A percentile compares a stretch with the other conserved stretches of the same genome.
Evolutionary conservation across 2,113 vertebrate genomes (phyloP).

Genomic region (Pachyramphus minor): DNA sequence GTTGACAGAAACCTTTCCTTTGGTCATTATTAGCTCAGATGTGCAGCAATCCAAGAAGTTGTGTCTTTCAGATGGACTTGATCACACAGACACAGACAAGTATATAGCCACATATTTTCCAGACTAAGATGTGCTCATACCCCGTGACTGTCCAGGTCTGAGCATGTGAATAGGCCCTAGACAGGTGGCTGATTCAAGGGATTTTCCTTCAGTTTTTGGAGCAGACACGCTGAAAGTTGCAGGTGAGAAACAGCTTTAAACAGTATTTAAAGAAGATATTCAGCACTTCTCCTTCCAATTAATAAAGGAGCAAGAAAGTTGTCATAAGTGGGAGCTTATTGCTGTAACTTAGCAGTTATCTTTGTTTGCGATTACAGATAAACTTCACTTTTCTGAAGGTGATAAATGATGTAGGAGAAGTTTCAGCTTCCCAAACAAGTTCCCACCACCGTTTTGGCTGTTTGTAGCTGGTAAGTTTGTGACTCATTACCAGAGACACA

Average conservation of each 20-base stretch:
- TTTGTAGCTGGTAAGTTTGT: not conserved
- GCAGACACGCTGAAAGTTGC: not conserved
- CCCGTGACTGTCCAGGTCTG: rapidly evolving
- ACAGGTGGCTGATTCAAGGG: rapidly evolving
- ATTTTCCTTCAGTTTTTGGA: not conserved
- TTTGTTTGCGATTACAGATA: not conserved
- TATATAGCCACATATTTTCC: not conserved
- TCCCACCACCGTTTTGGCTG: not conserved
- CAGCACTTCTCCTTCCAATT: not conserved
- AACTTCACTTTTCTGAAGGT: not conserved
- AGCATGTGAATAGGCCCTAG: not conserved
- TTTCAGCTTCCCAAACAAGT: not conserved
- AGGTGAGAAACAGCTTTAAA: not conserved
- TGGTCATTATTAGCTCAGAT: not conserved
- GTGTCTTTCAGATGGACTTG: not conserved
- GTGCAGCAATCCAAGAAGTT: not conserved
- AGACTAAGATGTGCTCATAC: not conserved
- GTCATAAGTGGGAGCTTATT: not conserved
- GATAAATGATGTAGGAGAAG: not conserved
- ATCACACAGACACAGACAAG: not conserved
- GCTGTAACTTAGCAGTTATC: not conserved
- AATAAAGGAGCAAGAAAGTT: not conserved
- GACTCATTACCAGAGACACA: not conserved
- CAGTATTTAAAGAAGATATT: too few species aligned
- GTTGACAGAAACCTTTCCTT: not conserved